phyloP scores from a whole-genome alignment of 2,888 invertebrate species.

The Trichogramma dendrolimi region DNA sequence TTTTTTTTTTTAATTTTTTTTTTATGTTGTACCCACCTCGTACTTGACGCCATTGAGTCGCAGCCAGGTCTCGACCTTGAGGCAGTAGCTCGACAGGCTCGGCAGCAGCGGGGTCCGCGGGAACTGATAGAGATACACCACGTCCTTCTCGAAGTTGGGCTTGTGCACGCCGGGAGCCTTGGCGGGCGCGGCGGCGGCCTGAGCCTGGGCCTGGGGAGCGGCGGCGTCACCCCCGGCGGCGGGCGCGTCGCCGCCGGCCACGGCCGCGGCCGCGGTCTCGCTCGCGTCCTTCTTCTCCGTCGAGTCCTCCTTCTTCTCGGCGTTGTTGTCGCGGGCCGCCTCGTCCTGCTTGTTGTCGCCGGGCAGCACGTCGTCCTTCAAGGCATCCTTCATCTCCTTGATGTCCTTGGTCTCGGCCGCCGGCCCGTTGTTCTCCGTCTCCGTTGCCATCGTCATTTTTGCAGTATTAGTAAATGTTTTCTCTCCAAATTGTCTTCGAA shows the following conservation, averaged over 20 bases:
- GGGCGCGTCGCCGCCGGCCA: conserved; percentile 56
- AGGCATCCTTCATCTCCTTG: conserved; percentile 58
- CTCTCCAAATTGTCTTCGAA: not conserved
- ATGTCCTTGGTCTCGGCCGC: conserved; percentile 60
- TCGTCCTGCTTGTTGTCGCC: conserved; percentile 46
- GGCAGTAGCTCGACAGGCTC: conserved; percentile 86
- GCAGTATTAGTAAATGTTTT: not conserved
- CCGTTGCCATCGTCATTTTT: conserved; percentile 65
- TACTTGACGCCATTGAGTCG: conserved; percentile 87
- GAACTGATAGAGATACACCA: conserved; percentile 92
- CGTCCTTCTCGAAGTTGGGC: conserved; percentile 83
- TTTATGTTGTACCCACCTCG: conserved; percentile 67
- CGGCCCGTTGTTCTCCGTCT: conserved; percentile 69
- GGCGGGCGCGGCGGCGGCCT: conserved; percentile 58
- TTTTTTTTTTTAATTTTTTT: not conserved
- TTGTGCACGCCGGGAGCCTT: conserved; percentile 79
- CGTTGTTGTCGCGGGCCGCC: conserved; percentile 46
- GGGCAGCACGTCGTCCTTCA: conserved; percentile 49
- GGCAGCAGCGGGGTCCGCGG: conserved; percentile 85
- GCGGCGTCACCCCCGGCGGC: conserved; percentile 33
- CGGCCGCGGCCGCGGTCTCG: conserved; percentile 47
- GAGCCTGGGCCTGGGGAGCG: conserved; percentile 52
- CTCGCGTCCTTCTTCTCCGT: conserved; percentile 50
- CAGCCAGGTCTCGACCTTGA: conserved; percentile 95
- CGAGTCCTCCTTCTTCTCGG: conserved; percentile 46